Conservation (phyloP, 2,113 vertebrate genomes). For the Catharus minimus region DNA sequence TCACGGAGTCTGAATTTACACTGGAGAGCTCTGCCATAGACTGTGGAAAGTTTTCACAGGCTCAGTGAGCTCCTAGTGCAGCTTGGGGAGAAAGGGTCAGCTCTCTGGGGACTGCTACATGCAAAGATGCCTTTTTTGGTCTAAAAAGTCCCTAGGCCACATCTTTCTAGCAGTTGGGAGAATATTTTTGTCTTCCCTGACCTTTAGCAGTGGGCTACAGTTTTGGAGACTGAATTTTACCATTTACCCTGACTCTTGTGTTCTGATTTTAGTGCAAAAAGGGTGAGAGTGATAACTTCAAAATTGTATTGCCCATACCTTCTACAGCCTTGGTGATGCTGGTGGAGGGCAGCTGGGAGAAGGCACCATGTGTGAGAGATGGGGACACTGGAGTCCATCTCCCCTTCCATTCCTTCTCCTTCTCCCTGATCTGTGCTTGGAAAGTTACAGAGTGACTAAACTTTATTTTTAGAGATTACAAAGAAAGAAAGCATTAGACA, state of each 20-base stretch:
- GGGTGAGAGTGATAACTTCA: neutral
- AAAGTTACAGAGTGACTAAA: slow-evolving; percentile 44
- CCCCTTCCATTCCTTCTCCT: neutral
- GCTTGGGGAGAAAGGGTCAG: neutral
- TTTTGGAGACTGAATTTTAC: neutral
- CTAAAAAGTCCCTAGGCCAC: neutral
- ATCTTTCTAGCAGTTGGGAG: neutral
- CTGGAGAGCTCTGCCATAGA: neutral
- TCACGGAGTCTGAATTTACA: neutral
- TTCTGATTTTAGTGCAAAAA: neutral
- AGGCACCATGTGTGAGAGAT: neutral
- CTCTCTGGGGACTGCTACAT: neutral
- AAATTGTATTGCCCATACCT: neutral
- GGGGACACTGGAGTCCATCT: neutral
- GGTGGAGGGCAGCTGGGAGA: neutral
- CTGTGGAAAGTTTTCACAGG: neutral
- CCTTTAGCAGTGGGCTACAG: neutral
- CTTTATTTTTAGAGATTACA: slow-evolving; percentile 55
- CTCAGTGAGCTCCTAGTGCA: neutral
- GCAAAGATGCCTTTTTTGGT: slow-evolving; percentile 24
- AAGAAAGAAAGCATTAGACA: slow-evolving; percentile 43
- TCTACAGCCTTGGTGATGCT: neutral
- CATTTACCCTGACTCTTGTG: neutral
- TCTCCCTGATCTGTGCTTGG: neutral
- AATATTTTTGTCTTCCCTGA: slow-evolving; percentile 15